Evolutionary conservation across 1,140 invertebrate genomes (phyloP), one percentile per base, ranked within the genome.

Genomic region (Tigriopus japonicus): DNA sequence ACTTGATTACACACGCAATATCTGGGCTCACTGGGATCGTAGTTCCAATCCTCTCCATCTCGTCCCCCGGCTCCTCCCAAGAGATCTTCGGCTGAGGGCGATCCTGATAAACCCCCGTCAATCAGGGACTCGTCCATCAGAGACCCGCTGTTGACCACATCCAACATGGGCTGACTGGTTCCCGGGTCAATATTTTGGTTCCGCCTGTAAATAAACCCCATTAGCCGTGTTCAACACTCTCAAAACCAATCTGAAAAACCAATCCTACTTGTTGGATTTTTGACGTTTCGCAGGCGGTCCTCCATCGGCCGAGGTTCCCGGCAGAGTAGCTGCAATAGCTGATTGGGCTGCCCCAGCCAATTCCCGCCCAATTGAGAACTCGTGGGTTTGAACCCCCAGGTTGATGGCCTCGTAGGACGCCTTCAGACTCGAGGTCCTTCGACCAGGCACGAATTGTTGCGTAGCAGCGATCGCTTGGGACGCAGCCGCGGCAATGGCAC

Each of bases 1-100:
- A 97, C 89, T 74, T 97, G 87, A 74, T 97, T 95, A 73, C 94
- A 98, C 66, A 94, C 81, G 73, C 94, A 98, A 72, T 97, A 98
- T 65, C 91, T 78, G 12, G 90, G 92, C 73, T 97, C 92, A 68
- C 89, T 87, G 1, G 87, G 86, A 74, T 91, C 87, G 65, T 85
- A 86, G 0, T 81, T 81, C 86, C 86, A 88, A 65, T 87, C 85
- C 21, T 61, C 45, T 21, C 65, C 62, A 43, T 24, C 19, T 24
- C 49, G 49, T 9, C 23, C 49, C 19, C 49, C 49, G 49, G 19
- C 49, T 9, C 23, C 49, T 19, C 49, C 23, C 19, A 51, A 56
- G 23, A 64, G 43, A 15, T 59, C 24, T 7, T 67, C 66, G n/a
- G 65, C 65, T 3, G 68, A 66, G 55, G 65, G 64, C 1, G 65